Base-by-base conservation (phyloP, 2,888 invertebrate genomes). In the Atethmia centrago region DNA sequence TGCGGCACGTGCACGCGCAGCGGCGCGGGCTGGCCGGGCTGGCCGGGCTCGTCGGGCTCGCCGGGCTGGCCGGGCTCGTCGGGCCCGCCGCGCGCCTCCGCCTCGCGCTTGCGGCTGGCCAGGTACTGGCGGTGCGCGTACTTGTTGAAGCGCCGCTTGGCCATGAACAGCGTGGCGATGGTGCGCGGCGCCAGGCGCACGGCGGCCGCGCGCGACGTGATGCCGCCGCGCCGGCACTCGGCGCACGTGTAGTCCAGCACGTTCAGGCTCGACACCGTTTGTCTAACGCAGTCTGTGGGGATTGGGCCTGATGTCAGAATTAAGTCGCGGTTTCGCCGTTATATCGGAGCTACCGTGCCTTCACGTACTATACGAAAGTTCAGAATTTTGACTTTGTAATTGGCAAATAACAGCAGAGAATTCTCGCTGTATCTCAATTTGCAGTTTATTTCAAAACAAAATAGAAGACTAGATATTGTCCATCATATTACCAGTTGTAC, bases 71-170 rank as follows among this genome's bases (percentile, higher is more conserved):
- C 81, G 75, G 71, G 51, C 51, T 28, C 80, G 66, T 58, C 63
- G 45, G 86, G 84, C 64, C 1, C 77, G 56, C 85, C 79, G 71
- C 62, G 71, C 49, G 66, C 74, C 51, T 73, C 75, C 76, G 72
- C 77, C 74, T 80, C 73, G 70, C 85, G 87, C 65, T 63, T 82
- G 72, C 82, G 86, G 71, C 93, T 92, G 85, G 88, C 90, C 88
- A 96, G 83, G 94, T 96, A 96, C 93, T 96, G 96, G 53, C 94
- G 93, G 88, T 96, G 96, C 89, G 96, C 96, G 94, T 96, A 96
- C 92, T 96, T 96, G 95, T 96, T 96, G 95, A 96, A 96, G 82
- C 96, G 94, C 2, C 96, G 95, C 93, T 96, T 96, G 89, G 96
- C 96, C 96, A 96, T 96, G 94, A 96, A 96, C 70, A 96, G 94